A percentile compares a stretch with the other conserved stretches of the same genome.
These are phyloP conservation scores for Rhopilema esculentum DNA, from an alignment of 30 jellyfish, hydroid and myxozoan species.

Conservation along the genomic window DNA sequence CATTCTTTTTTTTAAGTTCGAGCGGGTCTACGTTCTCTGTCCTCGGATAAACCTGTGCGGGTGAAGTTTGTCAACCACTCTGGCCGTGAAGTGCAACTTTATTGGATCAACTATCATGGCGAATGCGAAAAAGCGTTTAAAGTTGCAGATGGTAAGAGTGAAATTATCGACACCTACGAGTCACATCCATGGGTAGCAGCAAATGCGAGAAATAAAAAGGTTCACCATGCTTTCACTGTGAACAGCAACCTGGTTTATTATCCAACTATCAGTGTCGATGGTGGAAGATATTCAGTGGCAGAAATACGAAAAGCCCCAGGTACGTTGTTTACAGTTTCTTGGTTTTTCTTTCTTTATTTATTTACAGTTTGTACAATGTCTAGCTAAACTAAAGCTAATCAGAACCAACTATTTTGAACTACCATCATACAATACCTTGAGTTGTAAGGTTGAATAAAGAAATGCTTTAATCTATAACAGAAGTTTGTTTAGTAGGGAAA, in stretches of 20 bases:
- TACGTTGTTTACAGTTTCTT: too few species aligned
- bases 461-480: too few species aligned
- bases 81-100: conserved; percentile 96
- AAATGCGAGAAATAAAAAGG: conserved; percentile 92
- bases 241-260: conserved; percentile 84
- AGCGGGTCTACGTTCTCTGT: conserved; percentile 93
- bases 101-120: conserved; percentile 92
- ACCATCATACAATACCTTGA: too few species aligned
- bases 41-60: conserved; percentile 92
- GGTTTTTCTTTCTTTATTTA: too few species aligned
- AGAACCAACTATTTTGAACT: too few species aligned
- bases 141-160: conserved; percentile 88
- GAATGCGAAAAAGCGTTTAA: conserved; percentile 97
- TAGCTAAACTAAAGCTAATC: too few species aligned
- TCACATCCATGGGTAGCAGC: conserved; percentile 99
- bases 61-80: conserved; percentile 96
- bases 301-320: conserved; percentile 89
- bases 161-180: conserved; percentile 90
- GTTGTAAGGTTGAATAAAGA: too few species aligned
- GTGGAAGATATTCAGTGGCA: conserved; percentile 90
- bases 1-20: conserved; percentile 54
- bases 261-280: conserved; percentile 86
- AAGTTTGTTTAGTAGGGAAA: too few species aligned
- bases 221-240: conserved; percentile 92
- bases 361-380: too few species aligned